A percentile compares a stretch with the other conserved stretches of the same genome.
phyloP scores from a whole-genome alignment of 2,888 invertebrate species.

The Allacma fusca region DNA sequence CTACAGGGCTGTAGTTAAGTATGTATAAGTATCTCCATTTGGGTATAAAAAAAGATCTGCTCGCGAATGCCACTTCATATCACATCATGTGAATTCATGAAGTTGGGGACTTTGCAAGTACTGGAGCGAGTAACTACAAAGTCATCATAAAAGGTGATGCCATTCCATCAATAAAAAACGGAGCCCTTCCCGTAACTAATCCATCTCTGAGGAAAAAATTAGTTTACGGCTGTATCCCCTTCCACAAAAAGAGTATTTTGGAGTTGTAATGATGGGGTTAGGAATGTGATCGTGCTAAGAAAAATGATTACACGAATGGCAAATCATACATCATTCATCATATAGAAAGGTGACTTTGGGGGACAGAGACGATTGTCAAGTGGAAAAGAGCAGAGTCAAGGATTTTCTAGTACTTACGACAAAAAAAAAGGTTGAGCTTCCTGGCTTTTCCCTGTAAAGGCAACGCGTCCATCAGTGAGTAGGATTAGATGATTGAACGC shows the following conservation, averaged over 20 bases:
- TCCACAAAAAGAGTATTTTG: background rate
- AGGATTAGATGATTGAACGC: conserved; percentile 88
- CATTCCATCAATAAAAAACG: background rate
- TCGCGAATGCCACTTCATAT: too few species aligned
- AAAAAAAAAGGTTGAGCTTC: conserved; percentile 82
- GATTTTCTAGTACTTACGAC: conserved; percentile 69
- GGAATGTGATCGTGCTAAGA: background rate
- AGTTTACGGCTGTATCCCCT: background rate
- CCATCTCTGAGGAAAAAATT: background rate
- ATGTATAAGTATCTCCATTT: too few species aligned
- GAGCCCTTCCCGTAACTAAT: background rate
- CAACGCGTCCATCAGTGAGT: conserved; percentile 90
- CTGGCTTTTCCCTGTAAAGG: conserved; percentile 82
- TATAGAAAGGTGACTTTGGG: background rate
- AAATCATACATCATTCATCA: conserved; percentile 3
- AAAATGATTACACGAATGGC: background rate
- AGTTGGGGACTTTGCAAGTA: too few species aligned
- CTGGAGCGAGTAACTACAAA: too few species aligned
- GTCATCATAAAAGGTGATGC: too few species aligned
- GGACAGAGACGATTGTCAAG: background rate
- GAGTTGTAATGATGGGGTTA: background rate
- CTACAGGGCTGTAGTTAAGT: too few species aligned
- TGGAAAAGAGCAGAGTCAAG: conserved; percentile 25
- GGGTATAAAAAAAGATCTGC: too few species aligned
- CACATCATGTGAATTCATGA: too few species aligned